Conservation (phyloP, 1,140 invertebrate species). For the Papilio dardanus region DNA sequence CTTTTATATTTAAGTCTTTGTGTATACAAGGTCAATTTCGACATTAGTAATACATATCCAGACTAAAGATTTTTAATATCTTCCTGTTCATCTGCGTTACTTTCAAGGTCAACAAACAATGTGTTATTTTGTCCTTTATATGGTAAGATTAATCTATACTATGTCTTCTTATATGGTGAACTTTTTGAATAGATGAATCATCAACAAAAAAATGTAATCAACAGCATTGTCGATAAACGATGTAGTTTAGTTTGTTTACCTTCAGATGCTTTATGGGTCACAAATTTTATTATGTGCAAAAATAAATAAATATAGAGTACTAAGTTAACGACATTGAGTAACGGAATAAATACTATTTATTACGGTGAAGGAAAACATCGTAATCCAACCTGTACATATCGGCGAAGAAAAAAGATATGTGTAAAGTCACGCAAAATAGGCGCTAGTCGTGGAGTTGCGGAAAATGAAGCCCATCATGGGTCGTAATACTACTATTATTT, state of each 20-base stretch:
- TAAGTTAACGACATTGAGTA: no score
- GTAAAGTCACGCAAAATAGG: no score
- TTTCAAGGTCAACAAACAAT: conserved; percentile 2
- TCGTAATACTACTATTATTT: no score
- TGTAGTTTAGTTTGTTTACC: neutral
- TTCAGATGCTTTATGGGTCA: neutral
- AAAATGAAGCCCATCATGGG: no score
- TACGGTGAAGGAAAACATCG: no score
- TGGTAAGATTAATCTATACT: neutral
- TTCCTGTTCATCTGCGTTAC: conserved; percentile 10
- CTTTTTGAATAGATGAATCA: conserved; percentile 3
- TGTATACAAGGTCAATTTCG: neutral
- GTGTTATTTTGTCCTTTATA: neutral
- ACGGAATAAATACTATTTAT: no score
- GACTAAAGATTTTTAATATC: neutral
- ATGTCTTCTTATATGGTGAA: neutral
- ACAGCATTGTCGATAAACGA: neutral
- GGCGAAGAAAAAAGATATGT: no score
- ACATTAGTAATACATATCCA: conserved; percentile 12
- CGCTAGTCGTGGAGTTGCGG: no score
- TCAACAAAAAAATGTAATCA: neutral
- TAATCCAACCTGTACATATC: no score
- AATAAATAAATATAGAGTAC: no score
- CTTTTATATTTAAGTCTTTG: neutral
- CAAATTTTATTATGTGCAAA: neutral